A percentile compares a stretch with the other conserved stretches of the same genome.
Evolutionary conservation across 2,113 vertebrate genomes (phyloP).

Genomic region (Gasterosteus aculeatus): DNA sequence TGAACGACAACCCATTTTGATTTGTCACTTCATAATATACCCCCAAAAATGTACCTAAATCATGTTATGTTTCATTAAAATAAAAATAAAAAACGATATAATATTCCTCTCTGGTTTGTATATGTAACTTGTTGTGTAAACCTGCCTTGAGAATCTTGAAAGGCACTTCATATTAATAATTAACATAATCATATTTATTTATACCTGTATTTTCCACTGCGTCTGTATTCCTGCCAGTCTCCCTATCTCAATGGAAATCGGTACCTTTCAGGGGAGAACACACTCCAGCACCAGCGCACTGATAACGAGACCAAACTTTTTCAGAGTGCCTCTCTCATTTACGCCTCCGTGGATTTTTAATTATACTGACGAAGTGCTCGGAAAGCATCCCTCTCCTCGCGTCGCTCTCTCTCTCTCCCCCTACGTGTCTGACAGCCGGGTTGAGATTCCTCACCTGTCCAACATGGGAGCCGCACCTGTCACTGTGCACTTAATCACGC

Average conservation of each 20-base stretch:
- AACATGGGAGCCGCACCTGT: constrained; percentile 83
- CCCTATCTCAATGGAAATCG: constrained; percentile 22
- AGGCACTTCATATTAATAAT: not conserved
- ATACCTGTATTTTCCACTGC: no score
- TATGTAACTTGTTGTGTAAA: not conserved
- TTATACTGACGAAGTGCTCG: constrained; percentile 73
- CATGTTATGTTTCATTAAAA: not conserved
- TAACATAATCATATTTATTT: not conserved
- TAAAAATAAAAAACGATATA: no score
- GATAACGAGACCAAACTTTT: constrained; percentile 75
- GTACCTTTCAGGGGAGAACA: constrained; percentile 56
- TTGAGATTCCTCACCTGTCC: constrained; percentile 85
- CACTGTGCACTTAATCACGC: constrained; percentile 85
- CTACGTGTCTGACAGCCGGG: constrained; percentile 77
- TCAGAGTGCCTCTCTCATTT: constrained; percentile 68
- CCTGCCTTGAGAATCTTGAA: not conserved
- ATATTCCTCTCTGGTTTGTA: not conserved
- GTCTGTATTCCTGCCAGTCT: not conserved
- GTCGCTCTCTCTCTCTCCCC: constrained; percentile 23
- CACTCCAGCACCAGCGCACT: constrained; percentile 48
- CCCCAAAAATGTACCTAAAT: not conserved
- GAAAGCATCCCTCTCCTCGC: constrained; percentile 56
- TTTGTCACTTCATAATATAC: not conserved
- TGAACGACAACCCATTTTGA: not conserved
- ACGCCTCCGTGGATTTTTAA: constrained; percentile 77